phyloP scores from a whole-genome alignment of 2,113 vertebrate genomes.

The Collichthys lucidus region DNA sequence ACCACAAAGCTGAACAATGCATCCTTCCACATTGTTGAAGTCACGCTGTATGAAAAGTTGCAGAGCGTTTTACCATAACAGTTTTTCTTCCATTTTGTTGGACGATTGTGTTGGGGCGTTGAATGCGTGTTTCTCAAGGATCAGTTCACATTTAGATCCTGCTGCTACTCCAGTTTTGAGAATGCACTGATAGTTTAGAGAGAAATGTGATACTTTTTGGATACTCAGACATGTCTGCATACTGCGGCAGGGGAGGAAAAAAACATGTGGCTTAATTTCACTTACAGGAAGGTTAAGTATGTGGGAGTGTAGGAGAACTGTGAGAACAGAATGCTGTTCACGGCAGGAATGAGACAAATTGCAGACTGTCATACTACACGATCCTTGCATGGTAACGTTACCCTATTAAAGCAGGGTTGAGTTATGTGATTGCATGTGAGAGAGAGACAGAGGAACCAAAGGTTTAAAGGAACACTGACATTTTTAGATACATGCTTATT shows the following conservation, averaged over 20 bases:
- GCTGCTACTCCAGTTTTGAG: not conserved
- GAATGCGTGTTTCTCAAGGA: not conserved
- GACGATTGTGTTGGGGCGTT: not conserved
- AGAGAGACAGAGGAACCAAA: not conserved
- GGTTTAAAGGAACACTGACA: not conserved
- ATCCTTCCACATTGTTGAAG: not conserved
- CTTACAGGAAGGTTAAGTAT: constrained; percentile 16
- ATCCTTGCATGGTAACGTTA: constrained; percentile 38
- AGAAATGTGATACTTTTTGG: constrained; percentile 5
- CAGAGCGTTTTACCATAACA: not conserved
- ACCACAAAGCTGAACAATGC: not conserved
- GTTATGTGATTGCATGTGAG: not conserved
- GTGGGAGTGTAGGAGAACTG: not conserved
- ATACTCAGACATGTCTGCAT: not conserved
- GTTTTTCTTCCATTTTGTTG: not conserved
- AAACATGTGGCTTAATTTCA: not conserved
- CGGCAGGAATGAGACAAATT: constrained; percentile 37
- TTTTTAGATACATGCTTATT: not conserved
- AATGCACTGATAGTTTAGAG: not conserved
- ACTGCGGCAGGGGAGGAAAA: too few relatives aligned
- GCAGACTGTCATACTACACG: constrained; percentile 34
- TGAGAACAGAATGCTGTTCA: constrained; percentile 15
- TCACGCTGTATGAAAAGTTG: not conserved
- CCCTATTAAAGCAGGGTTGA: constrained; percentile 15
- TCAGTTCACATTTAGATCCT: not conserved